These are phyloP conservation scores for Philereme transversata DNA, from an alignment of 2,888 invertebrate species.

Conservation along the genomic window DNA sequence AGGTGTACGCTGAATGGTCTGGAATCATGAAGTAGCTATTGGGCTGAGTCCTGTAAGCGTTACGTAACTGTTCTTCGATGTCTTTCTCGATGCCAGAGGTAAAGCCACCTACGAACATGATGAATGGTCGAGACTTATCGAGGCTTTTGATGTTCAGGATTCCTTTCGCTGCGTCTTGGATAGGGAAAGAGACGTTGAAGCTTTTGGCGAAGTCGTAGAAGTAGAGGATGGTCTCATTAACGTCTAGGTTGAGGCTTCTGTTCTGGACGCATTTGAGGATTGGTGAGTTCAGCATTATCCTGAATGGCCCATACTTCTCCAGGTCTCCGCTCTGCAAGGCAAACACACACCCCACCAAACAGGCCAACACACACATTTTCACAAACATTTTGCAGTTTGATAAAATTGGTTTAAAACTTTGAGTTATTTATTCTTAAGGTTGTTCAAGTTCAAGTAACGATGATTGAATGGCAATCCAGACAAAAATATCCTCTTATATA, in stretches of 20 bases:
- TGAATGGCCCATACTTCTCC: slow-evolving; percentile 71
- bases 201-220: slow-evolving; percentile 64
- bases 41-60: slow-evolving; percentile 62
- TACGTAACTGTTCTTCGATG: slow-evolving; percentile 63
- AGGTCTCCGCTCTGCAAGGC: slow-evolving; percentile 61
- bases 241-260: slow-evolving; percentile 58
- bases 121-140: slow-evolving; percentile 60
- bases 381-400: slow-evolving; percentile 24
- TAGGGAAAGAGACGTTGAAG: slow-evolving; percentile 52
- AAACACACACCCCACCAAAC: slow-evolving; percentile 37
- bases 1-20: slow-evolving; percentile 73
- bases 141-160: slow-evolving; percentile 57
- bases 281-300: slow-evolving; percentile 58
- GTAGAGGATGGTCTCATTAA: slow-evolving; percentile 63
- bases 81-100: slow-evolving; percentile 69
- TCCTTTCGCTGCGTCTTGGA: slow-evolving; percentile 59
- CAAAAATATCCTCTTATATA: slow-evolving; percentile 22
- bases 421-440: slow-evolving; percentile 1
- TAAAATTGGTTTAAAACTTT: neutral
- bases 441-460: slow-evolving; percentile 1
- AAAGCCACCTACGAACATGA: slow-evolving; percentile 70
- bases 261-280: slow-evolving; percentile 69
- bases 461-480: slow-evolving; percentile 2
- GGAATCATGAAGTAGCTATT: slow-evolving; percentile 73
- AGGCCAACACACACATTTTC: slow-evolving; percentile 40